Evolutionary conservation across 2,888 invertebrate genomes (phyloP).

Genomic region (Silvanus unidentatus): DNA sequence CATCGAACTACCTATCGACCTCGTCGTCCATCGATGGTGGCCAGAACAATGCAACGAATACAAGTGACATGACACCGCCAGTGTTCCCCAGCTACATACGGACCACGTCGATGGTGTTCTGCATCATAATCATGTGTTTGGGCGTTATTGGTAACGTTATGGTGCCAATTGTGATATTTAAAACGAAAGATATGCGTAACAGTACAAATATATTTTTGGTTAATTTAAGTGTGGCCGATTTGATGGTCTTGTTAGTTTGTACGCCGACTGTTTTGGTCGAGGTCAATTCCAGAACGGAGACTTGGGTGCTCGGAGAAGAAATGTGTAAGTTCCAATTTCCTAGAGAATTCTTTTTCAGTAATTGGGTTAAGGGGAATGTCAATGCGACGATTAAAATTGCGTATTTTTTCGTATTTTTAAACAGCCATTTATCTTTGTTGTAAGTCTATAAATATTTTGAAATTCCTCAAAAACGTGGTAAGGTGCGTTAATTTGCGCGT

Average conservation of each 20-base stretch:
- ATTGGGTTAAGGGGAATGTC: too few relatives aligned
- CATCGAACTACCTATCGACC: conserved; percentile 32
- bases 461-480: too few relatives aligned
- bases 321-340: conserved; percentile 97
- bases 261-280: conserved; percentile 93
- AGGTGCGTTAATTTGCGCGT: too few relatives aligned
- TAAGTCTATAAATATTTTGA: too few relatives aligned
- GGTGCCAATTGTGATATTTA: conserved; percentile 88
- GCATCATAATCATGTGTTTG: conserved; percentile 80
- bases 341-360: too few relatives aligned
- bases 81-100: conserved; percentile 78
- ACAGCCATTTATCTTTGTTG: too few relatives aligned
- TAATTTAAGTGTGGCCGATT: conserved; percentile 87
- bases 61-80: conserved; percentile 32
- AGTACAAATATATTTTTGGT: conserved; percentile 93
- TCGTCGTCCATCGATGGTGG: conserved; percentile 18
- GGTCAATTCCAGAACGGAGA: conserved; percentile 83
- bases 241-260: conserved; percentile 85
- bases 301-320: conserved; percentile 86
- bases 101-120: conserved; percentile 81
- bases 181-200: conserved; percentile 89
- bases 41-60: conserved; percentile 23
- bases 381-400: too few relatives aligned
- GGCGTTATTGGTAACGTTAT: conserved; percentile 90
- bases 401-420: too few relatives aligned